phyloP scores from a whole-genome alignment of 2,888 invertebrate genomes.

The Glyphotaelius pellucidus region DNA sequence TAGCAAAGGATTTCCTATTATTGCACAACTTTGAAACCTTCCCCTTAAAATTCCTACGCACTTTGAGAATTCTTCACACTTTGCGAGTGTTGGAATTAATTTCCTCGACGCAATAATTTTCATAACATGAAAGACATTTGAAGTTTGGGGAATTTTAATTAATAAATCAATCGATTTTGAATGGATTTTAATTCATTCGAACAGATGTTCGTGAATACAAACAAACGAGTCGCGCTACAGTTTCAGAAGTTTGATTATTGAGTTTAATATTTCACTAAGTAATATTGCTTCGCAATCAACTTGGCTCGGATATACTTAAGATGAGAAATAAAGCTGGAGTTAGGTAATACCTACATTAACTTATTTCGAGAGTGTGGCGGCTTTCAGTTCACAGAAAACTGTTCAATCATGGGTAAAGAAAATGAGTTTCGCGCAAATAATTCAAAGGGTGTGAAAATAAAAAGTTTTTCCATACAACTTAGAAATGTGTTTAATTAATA shows the following conservation, averaged over 20 bases:
- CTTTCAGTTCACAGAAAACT: background rate
- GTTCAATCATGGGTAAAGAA: background rate
- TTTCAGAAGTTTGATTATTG: constrained; percentile 19
- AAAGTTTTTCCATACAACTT: background rate
- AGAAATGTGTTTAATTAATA: background rate
- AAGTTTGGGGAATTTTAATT: constrained; percentile 50
- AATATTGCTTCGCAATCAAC: constrained; percentile 29
- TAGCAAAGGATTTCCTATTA: background rate
- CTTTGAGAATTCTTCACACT: constrained; percentile 42
- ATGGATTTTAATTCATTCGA: constrained; percentile 46
- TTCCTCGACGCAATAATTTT: constrained; percentile 22
- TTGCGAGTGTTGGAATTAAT: constrained; percentile 29
- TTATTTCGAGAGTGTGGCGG: constrained; percentile 3
- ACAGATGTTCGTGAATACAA: constrained; percentile 53
- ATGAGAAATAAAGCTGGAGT: background rate
- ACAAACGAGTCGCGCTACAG: background rate
- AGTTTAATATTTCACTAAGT: constrained; percentile 23
- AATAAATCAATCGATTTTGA: constrained; percentile 49
- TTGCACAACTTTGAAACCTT: constrained; percentile 25
- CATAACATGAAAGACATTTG: constrained; percentile 41
- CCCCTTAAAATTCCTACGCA: background rate
- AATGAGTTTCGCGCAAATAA: background rate
- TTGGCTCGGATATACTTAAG: background rate
- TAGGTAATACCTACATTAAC: background rate
- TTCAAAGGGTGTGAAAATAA: background rate